These are phyloP conservation scores for Channallabes apus DNA, from an alignment of 2,797 vertebrate species.

Conservation along the genomic window DNA sequence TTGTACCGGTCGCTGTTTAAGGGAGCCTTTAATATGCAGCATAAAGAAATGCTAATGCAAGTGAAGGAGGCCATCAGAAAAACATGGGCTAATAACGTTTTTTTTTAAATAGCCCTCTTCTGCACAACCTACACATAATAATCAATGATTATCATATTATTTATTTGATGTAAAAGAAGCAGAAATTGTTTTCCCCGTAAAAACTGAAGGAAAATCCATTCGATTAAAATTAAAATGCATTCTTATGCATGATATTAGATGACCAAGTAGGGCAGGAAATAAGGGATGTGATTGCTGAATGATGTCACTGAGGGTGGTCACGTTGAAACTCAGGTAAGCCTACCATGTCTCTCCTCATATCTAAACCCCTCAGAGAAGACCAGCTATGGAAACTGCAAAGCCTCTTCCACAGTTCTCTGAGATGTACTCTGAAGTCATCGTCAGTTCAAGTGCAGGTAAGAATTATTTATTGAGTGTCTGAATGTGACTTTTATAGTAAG, in stretches of 20 bases:
- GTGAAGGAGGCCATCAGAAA: too few species aligned
- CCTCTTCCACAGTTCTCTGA: constrained; percentile 65
- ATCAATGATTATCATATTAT: not conserved
- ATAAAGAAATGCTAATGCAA: too few species aligned
- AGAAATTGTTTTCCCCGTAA: not conserved
- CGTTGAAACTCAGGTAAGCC: constrained; percentile 48
- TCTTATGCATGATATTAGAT: not conserved
- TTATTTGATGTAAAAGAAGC: not conserved
- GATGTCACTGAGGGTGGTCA: constrained; percentile 55
- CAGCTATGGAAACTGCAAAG: constrained; percentile 57
- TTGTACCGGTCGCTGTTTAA: too few species aligned
- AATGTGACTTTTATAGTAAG: not conserved
- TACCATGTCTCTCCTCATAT: constrained; percentile 25
- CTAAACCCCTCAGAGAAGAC: constrained; percentile 62
- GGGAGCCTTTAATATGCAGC: too few species aligned
- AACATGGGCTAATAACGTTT: too few species aligned
- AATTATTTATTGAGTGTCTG: constrained; percentile 11
- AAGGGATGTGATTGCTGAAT: constrained; percentile 49
- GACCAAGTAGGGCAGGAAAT: not conserved
- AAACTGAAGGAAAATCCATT: not conserved
- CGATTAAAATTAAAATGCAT: not conserved
- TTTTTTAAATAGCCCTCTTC: not conserved
- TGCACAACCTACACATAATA: not conserved
- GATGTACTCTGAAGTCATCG: constrained; percentile 70
- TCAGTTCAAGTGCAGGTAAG: constrained; percentile 78